Evolutionary conservation across 1,140 invertebrate species (phyloP).

Genomic region (Probaryconus sp.): DNA sequence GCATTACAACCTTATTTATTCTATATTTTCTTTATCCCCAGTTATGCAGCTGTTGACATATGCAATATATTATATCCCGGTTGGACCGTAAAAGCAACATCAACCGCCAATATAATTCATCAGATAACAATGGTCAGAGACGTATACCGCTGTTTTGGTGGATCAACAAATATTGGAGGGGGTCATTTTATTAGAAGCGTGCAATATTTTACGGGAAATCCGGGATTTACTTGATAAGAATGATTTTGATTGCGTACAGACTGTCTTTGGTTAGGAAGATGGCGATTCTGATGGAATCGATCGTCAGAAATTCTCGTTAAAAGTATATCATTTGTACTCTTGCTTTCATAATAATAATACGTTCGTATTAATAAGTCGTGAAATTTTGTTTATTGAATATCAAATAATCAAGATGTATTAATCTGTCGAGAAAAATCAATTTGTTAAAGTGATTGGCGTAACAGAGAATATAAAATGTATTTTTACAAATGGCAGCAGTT

Average conservation of each 20-base stretch:
- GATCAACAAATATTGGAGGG: conserved; percentile 36
- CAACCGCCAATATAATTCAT: conserved; percentile 49
- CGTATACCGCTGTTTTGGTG: conserved; percentile 23
- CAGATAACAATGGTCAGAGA: conserved; percentile 41
- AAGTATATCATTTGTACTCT: too few species aligned
- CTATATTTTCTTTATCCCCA: conserved; percentile 44
- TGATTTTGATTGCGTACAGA: not conserved
- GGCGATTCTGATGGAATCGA: not conserved
- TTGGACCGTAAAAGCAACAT: conserved; percentile 46
- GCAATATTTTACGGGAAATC: conserved; percentile 39
- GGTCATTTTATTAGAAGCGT: conserved; percentile 44
- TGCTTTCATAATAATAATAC: too few species aligned
- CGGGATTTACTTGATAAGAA: conserved; percentile 28
- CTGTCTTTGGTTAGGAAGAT: not conserved
- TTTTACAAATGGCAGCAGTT: too few species aligned
- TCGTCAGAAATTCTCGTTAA: not conserved
- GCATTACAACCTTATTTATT: too few species aligned
- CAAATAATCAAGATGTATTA: too few species aligned
- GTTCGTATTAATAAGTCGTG: too few species aligned
- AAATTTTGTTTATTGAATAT: too few species aligned
- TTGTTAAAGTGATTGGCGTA: too few species aligned
- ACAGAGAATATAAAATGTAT: too few species aligned
- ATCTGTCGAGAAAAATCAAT: too few species aligned
- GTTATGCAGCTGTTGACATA: conserved; percentile 33
- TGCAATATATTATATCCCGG: conserved; percentile 47